These are phyloP conservation scores for Ceratosolen fusciceps DNA, from an alignment of 1,140 invertebrate genomes.

Conservation along the genomic window DNA sequence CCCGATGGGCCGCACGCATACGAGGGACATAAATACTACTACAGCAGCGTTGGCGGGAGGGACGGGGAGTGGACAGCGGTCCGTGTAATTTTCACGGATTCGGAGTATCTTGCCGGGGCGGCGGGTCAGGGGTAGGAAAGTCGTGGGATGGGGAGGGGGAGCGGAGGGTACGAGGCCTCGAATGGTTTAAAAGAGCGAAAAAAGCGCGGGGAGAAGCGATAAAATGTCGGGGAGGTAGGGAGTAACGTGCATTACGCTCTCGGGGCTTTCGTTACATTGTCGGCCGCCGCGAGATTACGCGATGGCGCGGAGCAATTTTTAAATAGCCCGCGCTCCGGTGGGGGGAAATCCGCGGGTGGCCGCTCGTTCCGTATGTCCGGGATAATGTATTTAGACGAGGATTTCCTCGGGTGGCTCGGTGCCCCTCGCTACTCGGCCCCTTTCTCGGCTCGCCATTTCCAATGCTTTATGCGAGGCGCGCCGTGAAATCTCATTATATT, in stretches of 20 bases:
- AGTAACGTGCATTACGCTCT: background rate
- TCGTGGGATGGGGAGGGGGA: no score
- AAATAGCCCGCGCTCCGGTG: background rate
- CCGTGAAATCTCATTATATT: constrained; percentile 71
- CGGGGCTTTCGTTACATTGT: background rate
- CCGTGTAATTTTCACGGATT: constrained; percentile 12
- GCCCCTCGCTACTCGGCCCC: constrained; percentile 47
- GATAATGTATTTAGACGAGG: constrained; percentile 69
- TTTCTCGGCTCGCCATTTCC: constrained; percentile 58
- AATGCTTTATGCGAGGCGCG: constrained; percentile 70
- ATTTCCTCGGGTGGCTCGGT: constrained; percentile 62
- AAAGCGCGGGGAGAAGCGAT: background rate
- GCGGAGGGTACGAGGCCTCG: no score
- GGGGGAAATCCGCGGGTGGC: background rate
- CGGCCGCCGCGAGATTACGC: background rate
- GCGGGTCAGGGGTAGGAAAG: no score
- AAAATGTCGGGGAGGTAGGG: background rate
- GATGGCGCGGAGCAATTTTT: background rate
- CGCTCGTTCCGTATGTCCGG: constrained; percentile 45
- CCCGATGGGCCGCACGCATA: no score
- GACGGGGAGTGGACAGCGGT: no score
- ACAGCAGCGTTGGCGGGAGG: no score
- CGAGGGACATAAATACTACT: no score
- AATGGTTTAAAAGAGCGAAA: background rate
- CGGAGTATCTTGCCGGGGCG: background rate